Evolutionary conservation across 2,888 invertebrate genomes (phyloP).

Genomic region (Drosophila neutralis): DNA sequence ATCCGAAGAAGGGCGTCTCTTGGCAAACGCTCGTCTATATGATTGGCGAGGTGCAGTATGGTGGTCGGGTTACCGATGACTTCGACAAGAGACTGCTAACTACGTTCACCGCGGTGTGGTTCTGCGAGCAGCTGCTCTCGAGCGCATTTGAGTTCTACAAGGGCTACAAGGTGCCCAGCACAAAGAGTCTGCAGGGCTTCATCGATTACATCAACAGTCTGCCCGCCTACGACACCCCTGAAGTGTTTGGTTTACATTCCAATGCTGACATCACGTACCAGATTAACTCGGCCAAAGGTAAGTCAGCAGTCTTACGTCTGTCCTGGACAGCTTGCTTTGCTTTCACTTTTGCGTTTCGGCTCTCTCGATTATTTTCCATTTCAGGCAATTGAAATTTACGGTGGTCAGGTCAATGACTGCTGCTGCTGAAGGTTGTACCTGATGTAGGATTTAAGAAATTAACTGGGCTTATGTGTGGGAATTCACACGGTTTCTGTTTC

Average conservation of each 20-base stretch:
- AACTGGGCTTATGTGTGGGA: neutral
- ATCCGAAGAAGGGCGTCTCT: slow-evolving; percentile 97
- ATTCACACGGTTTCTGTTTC: neutral
- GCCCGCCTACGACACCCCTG: slow-evolving; percentile 94
- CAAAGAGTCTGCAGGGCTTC: slow-evolving; percentile 91
- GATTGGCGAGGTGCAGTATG: slow-evolving; percentile 96
- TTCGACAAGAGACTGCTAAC: slow-evolving; percentile 97
- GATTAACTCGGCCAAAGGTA: slow-evolving; percentile 96
- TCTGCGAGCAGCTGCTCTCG: slow-evolving; percentile 94
- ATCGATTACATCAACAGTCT: slow-evolving; percentile 94
- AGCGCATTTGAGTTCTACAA: slow-evolving; percentile 97
- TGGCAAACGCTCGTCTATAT: slow-evolving; percentile 99
- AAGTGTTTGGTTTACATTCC: slow-evolving; percentile 97
- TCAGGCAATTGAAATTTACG: slow-evolving; percentile 33
- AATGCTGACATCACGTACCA: slow-evolving; percentile 99
- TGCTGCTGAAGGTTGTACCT: slow-evolving; percentile 1
- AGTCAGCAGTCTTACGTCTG: slow-evolving; percentile 39
- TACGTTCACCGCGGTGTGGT: slow-evolving; percentile 98
- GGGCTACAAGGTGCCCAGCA: slow-evolving; percentile 95
- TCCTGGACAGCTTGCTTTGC: neutral
- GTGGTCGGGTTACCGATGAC: slow-evolving; percentile 97
- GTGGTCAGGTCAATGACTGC: slow-evolving; percentile 34
- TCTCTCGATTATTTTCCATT: slow-evolving; percentile 28
- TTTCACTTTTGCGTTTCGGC: slow-evolving; percentile 10
- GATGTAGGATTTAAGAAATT: neutral